Evolutionary conservation across 2,888 invertebrate species (phyloP).

Genomic region (Epinotia ramella): DNA sequence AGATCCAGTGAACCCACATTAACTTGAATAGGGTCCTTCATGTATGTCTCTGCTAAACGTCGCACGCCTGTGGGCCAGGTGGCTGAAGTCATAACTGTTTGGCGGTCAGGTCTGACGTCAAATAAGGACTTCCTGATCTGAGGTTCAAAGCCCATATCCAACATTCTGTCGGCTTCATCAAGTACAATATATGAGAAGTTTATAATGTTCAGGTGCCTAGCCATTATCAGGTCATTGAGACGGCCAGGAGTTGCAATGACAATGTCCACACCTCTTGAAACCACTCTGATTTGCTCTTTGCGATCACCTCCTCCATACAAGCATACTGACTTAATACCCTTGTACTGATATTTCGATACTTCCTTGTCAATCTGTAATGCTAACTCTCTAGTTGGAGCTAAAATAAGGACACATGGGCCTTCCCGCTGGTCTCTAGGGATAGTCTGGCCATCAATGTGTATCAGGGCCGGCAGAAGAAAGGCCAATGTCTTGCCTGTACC

Average conservation of each 20-base stretch:
- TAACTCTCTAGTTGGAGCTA: constrained; percentile 97
- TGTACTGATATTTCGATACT: constrained; percentile 94
- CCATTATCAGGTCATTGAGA: constrained; percentile 94
- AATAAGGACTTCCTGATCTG: constrained; percentile 94
- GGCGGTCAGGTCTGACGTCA: constrained; percentile 93
- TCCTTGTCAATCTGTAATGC: constrained; percentile 97
- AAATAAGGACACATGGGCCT: constrained; percentile 94
- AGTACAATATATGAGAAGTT: constrained; percentile 95
- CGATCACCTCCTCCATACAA: constrained; percentile 96
- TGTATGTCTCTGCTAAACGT: constrained; percentile 93
- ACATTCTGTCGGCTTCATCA: constrained; percentile 96
- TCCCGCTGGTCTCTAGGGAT: constrained; percentile 88
- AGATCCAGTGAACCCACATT: constrained; percentile 95
- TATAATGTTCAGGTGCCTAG: constrained; percentile 89
- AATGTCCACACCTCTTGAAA: constrained; percentile 94
- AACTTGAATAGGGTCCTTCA: constrained; percentile 95
- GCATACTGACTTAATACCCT: constrained; percentile 94
- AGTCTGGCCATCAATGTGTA: constrained; percentile 95
- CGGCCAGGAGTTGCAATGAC: constrained; percentile 98
- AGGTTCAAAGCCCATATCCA: constrained; percentile 95
- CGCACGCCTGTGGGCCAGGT: constrained; percentile 97
- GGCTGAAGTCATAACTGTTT: constrained; percentile 98
- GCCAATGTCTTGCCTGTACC: constrained; percentile 98
- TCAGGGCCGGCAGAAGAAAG: constrained; percentile 95
- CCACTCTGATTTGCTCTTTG: constrained; percentile 90